These are phyloP conservation scores for Orthosia incerta DNA, from an alignment of 2,888 invertebrate species.

Conservation along the genomic window DNA sequence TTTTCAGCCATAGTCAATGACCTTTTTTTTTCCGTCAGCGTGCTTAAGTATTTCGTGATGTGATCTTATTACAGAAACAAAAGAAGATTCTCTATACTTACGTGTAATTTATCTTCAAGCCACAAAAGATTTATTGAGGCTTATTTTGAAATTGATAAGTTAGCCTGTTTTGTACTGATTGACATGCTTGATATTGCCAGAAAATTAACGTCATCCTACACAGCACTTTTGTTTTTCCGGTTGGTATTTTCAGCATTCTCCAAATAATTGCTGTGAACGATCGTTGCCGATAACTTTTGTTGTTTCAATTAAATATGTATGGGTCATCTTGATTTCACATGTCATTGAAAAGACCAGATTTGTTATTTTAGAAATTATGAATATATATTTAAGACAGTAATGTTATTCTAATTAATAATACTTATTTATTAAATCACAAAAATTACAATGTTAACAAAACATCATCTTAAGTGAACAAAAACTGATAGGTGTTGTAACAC, in stretches of 20 bases:
- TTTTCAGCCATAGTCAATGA: conserved; percentile 42
- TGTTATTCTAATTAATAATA: too few species aligned
- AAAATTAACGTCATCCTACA: conserved; percentile 1
- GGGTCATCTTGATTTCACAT: too few species aligned
- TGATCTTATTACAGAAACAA: conserved; percentile 16
- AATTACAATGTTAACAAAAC: too few species aligned
- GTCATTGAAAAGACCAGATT: too few species aligned
- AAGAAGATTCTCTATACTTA: not conserved
- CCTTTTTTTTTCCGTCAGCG: conserved; percentile 46
- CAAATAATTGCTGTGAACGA: not conserved
- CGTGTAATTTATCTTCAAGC: conserved; percentile 13
- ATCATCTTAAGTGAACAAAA: too few species aligned
- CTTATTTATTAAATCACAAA: too few species aligned
- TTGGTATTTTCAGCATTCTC: not conserved
- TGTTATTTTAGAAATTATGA: too few species aligned
- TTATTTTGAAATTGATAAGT: conserved; percentile 9
- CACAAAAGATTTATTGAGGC: not conserved
- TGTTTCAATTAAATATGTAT: too few species aligned
- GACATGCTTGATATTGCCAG: not conserved
- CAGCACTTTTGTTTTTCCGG: not conserved
- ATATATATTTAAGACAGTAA: too few species aligned
- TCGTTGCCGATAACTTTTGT: not conserved
- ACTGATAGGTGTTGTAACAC: too few species aligned
- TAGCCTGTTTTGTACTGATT: not conserved
- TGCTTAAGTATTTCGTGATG: conserved; percentile 30